These are phyloP conservation scores for Adoxophyes honmai DNA, from an alignment of 1,140 invertebrate genomes.

Conservation along the genomic window DNA sequence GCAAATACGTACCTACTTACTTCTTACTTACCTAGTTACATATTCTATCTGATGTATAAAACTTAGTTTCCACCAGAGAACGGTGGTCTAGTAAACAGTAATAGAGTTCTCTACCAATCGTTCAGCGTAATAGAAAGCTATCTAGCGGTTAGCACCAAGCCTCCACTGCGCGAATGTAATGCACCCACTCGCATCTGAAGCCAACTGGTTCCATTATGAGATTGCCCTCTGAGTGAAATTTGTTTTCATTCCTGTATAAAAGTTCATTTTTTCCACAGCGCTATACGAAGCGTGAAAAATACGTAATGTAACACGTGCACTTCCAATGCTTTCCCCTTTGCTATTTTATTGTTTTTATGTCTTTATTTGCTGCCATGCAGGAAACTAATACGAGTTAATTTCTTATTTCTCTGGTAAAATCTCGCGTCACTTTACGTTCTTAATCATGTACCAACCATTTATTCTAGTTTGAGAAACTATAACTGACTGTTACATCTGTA, in stretches of 20 bases:
- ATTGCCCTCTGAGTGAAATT: slow-evolving; percentile 68
- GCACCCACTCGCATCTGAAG: slow-evolving; percentile 49
- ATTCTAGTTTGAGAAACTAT: no score
- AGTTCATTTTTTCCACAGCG: slow-evolving; percentile 40
- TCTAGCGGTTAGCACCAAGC: slow-evolving; percentile 45
- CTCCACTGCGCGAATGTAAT: slow-evolving; percentile 45
- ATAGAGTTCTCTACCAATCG: slow-evolving; percentile 11
- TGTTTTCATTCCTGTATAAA: slow-evolving; percentile 54
- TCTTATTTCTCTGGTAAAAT: no score
- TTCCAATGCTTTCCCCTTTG: neutral
- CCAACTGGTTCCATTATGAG: slow-evolving; percentile 64
- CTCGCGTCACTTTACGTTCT: no score
- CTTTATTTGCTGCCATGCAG: no score
- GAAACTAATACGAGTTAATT: no score
- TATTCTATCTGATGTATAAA: no score
- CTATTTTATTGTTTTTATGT: slow-evolving; percentile 4
- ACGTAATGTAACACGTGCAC: slow-evolving; percentile 17
- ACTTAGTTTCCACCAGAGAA: neutral
- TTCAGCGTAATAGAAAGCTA: slow-evolving; percentile 43
- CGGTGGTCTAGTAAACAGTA: slow-evolving; percentile 2
- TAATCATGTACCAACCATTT: no score
- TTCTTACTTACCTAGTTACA: no score
- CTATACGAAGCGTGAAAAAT: slow-evolving; percentile 28
- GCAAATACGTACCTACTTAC: no score
- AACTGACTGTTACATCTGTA: no score